Evolutionary conservation across 2,888 invertebrate species (phyloP), one percentile per base, ranked within the genome.

Genomic region (Tholera decimalis): DNA sequence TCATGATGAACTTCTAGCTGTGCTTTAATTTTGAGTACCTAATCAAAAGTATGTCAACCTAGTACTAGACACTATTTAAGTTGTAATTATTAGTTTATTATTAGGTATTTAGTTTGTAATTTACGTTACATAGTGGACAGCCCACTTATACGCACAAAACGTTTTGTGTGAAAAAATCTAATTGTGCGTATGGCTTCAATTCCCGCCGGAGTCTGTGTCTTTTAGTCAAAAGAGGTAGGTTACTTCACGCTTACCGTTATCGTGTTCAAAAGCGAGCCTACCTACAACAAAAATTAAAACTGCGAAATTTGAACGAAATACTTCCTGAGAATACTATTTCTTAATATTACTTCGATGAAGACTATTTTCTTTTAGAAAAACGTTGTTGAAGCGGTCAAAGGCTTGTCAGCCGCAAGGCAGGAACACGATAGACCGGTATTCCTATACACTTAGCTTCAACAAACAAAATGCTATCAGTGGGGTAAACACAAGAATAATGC

Each of bases 361-460:
- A 11, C 8, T 28, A 15, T 35, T 63, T 35, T 28, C 7, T n/a
- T 15, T 6, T 15, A 0, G 5, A 6, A 43, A 55, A 28, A 13
- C 7, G 4, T 6, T 11, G 1, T 20, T 8, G 2, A 39, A 46
- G 9, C 24, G 0, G 30, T 5, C 1, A 58, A 46, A 30, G 9
- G 1, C 20, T 60, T 59, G 9, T n/a, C 11, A 30, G 20, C 30
- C 13, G 24, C 30, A 11, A 47, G 61, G 26, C 24, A 22, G 26
- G 11, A 37, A 60, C 30, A 26, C 39, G 61, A 33, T 33, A 24
- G 6, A 26, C 15, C 46, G 30, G n/a, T n/a, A n/a, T n/a, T n/a
- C n/a, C n/a, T 20, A 33, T 59, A 39, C 70, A 44, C 70, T 58
- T 58, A 35, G 35, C 35, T 44, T 59, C 20, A 4, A 30, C 9